Evolutionary conservation across 2,113 vertebrate genomes (phyloP).

Genomic region (Hipposideros armiger): DNA sequence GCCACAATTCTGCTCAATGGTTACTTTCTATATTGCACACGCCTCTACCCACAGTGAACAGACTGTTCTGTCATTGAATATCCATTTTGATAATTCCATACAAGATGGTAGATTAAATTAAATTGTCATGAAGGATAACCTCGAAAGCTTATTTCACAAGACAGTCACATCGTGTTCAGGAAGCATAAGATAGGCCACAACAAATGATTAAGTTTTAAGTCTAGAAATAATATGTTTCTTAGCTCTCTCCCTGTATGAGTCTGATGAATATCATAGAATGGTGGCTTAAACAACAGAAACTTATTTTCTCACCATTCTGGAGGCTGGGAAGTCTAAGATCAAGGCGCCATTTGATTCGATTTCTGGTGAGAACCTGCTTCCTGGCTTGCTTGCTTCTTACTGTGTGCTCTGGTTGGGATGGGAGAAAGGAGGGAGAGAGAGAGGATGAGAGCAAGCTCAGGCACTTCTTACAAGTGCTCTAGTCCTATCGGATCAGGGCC

Average conservation of each 20-base stretch:
- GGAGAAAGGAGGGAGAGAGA: not conserved
- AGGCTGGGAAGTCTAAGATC: not conserved
- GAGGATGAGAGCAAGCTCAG: not conserved
- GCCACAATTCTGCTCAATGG: not conserved
- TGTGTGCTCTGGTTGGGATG: not conserved
- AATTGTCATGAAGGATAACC: not conserved
- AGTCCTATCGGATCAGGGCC: not conserved
- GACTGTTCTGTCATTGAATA: not conserved
- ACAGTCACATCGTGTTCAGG: not conserved
- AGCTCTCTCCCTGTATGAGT: not conserved
- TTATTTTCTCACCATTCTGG: not conserved
- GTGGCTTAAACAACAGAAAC: not conserved
- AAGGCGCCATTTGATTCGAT: not conserved
- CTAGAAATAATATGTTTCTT: conserved; percentile 37
- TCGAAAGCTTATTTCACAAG: conserved; percentile 21
- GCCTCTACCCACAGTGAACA: not conserved
- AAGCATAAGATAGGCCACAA: not conserved
- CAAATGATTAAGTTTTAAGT: conserved; percentile 1
- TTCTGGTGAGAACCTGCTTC: not conserved
- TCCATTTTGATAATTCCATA: not conserved
- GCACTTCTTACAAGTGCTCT: not conserved
- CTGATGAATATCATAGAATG: not conserved
- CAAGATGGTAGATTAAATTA: not conserved
- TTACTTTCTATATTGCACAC: no score
- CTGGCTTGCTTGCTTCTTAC: not conserved